Base-by-base conservation (phyloP, 2,888 invertebrate genomes). In the Siphonodentalium dalli region DNA sequence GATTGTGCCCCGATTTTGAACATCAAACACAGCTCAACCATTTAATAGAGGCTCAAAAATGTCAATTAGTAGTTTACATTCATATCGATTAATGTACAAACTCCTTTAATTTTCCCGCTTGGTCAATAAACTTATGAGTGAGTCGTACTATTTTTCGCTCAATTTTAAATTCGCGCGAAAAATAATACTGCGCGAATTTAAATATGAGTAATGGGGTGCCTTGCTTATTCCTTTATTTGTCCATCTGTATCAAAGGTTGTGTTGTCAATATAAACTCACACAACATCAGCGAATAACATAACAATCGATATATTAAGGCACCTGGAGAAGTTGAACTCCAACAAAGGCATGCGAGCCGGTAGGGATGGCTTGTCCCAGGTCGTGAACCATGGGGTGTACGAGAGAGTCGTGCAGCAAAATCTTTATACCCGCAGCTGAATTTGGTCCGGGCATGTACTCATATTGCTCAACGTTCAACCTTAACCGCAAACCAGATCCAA, bases 401-500 rank as follows among this genome's bases (percentile, higher is more conserved):
- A 63, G 48, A 24, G 59, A 43, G 34, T 68, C 66, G 37, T 72
- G 71, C 7, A 72, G 56, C 18, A 72, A 58, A 9, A 74, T 55
- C 47, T 72, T 72, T 0, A 72, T 50, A 5, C 74, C 74, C 1
- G 74, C 71, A 8, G 71, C 68, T 24, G 64, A 66, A 41, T 72
- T 64, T 3, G 74, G 72, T 2, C 74, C 74, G 0, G 70, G 63
- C 74, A 74, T 74, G 46, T 74, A 71, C 34, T 72, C 72, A 33
- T 72, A 74, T 43, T 72, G 72, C 35, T 74, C 74, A 20, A 72
- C 65, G 37, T 74, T 72, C 18, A 74, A 37, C 7, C 65, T 59
- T 38, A 74, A 42, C 1, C 61, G 50, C 23, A 74, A 44, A 2
- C 74, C 74, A n/a, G 65, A 46, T n/a, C 71, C 68, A 15, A 70